These are phyloP conservation scores for Proterorhinus semilunaris DNA, from an alignment of 2,113 vertebrate species.

Conservation along the genomic window DNA sequence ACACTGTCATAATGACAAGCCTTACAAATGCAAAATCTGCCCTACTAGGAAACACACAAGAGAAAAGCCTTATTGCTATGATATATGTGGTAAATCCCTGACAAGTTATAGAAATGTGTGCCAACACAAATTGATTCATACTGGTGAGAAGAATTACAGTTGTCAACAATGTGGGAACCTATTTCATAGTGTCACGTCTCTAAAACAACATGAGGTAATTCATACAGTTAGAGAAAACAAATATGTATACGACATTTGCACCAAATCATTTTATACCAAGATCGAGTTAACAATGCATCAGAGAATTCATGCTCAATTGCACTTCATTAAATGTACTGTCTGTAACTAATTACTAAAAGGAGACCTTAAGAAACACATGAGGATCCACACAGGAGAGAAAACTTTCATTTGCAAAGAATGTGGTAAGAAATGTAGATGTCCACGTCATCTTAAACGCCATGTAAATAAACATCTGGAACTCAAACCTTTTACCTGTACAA, in stretches of 20 bases:
- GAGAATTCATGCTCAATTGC: conserved; percentile 28
- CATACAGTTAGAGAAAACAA: conserved; percentile 33
- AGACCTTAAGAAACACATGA: conserved; percentile 17
- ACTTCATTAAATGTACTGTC: background rate
- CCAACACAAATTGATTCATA: conserved; percentile 40
- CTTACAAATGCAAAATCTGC: conserved; percentile 34
- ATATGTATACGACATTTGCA: conserved; percentile 54
- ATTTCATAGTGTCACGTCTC: conserved; percentile 18
- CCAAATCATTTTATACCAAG: conserved; percentile 43
- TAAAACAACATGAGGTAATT: conserved; percentile 44
- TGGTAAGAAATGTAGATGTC: conserved; percentile 36
- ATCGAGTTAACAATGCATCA: conserved; percentile 8
- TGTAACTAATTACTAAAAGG: background rate
- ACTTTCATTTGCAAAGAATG: conserved; percentile 42
- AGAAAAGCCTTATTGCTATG: conserved; percentile 19
- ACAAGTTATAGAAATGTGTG: conserved; percentile 21
- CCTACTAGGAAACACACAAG: conserved; percentile 4
- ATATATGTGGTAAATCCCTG: conserved; percentile 30
- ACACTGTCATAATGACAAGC: conserved; percentile 1
- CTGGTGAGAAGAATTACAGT: conserved; percentile 24
- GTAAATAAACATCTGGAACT: conserved; percentile 33
- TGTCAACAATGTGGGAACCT: conserved; percentile 53
- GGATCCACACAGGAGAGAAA: conserved; percentile 24
- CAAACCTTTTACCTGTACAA: conserved; percentile 23
- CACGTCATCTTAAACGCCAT: conserved; percentile 39